Base-by-base conservation (phyloP, 2,888 invertebrate genomes). In the Torymus aiolomorphi region DNA sequence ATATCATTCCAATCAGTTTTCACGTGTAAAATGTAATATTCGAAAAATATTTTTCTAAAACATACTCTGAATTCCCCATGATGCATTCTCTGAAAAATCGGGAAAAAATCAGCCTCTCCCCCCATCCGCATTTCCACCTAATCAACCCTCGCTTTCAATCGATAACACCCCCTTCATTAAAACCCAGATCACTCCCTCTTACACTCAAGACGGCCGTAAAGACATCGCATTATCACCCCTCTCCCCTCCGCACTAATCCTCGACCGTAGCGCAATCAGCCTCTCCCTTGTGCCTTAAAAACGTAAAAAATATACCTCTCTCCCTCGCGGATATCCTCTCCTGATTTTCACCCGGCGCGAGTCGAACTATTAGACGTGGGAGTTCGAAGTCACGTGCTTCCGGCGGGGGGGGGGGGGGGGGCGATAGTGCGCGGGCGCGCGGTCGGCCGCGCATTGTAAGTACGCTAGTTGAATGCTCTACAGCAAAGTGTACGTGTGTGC, bases 401-500 rank as follows among this genome's bases (percentile, higher is more conserved):
- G 59, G 14, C 31, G 49, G n/a, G 62, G 18, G 16, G 24, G 65
- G 59, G 14, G 16, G 49, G n/a, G 62, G 18, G 16, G 24, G 65
- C 49, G 18, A 52, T 14, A 52, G 54, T 13, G 67, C 77, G 72
- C 82, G 81, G 80, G 78, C 80, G 84, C 84, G 31, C 65, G 77
- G 54, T 70, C 8, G 42, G 42, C 8, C 8, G 42, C 42, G 42
- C 42, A 42, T 42, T 84, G 83, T 84, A 84, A 83, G 80, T 84
- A 82, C 80, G 82, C 85, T 86, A 86, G 85, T 84, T 59, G 52
- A 54, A 52, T 73, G 62, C 62, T 42, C 62, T 42, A 8, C 8
- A 42, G 42, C 42, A 42, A 42, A 42, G 42, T 42, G 42, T 42
- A 42, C 42, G 42, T 42, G 86, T 87, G 84, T 84, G 87, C 87